Evolutionary conservation across 2,888 invertebrate species (phyloP).

Genomic region (Criorhina ranunculi): DNA sequence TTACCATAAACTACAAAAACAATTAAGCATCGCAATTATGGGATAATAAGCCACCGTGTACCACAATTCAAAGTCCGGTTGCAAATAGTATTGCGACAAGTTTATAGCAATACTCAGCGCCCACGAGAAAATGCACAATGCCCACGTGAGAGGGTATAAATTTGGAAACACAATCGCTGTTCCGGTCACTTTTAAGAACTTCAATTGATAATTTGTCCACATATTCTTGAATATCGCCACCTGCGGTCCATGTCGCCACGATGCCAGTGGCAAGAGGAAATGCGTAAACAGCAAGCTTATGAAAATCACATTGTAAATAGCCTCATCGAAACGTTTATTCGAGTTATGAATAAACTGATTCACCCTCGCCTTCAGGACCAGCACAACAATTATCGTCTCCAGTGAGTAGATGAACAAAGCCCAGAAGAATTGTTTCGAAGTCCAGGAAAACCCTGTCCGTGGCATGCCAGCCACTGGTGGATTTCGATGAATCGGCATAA

Average conservation of each 20-base stretch:
- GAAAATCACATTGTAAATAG: conserved; percentile 91
- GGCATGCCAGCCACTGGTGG: conserved; percentile 85
- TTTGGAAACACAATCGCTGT: conserved; percentile 88
- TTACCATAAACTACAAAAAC: conserved; percentile 89
- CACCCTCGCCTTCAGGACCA: conserved; percentile 86
- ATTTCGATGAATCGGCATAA: conserved; percentile 90
- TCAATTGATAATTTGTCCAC: conserved; percentile 91
- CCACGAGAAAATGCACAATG: conserved; percentile 89
- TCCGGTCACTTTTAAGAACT: conserved; percentile 84
- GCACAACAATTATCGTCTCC: conserved; percentile 87
- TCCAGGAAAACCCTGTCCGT: conserved; percentile 87
- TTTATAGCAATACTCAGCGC: conserved; percentile 87
- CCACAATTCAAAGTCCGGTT: conserved; percentile 90
- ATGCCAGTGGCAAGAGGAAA: conserved; percentile 88
- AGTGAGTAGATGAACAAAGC: conserved; percentile 87
- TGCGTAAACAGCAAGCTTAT: conserved; percentile 90
- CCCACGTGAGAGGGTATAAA: conserved; percentile 87
- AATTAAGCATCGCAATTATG: conserved; percentile 90
- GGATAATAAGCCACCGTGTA: conserved; percentile 90
- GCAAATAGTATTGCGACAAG: conserved; percentile 89
- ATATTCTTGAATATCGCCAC: conserved; percentile 91
- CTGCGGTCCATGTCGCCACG: conserved; percentile 89
- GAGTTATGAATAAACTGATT: conserved; percentile 86
- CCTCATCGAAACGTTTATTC: conserved; percentile 90
- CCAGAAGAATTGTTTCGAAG: conserved; percentile 88